These are phyloP conservation scores for Anniella stebbinsi DNA, from an alignment of 2,797 vertebrate species.

Conservation along the genomic window DNA sequence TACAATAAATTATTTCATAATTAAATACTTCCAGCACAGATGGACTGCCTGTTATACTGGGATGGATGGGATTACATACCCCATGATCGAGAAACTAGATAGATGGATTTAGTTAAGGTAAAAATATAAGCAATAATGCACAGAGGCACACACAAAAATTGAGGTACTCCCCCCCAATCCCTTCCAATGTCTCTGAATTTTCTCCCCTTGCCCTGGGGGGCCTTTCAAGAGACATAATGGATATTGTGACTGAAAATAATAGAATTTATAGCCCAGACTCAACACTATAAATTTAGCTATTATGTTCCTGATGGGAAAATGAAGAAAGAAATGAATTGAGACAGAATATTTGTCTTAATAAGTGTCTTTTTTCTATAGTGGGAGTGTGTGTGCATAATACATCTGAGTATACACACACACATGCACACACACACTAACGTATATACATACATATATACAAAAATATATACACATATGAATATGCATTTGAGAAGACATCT, in stretches of 20 bases:
- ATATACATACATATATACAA: not conserved
- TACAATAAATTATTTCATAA: conserved; percentile 33
- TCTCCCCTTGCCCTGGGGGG: conserved; percentile 68
- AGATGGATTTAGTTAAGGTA: not conserved
- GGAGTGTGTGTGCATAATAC: conserved; percentile 60
- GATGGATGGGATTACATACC: conserved; percentile 22
- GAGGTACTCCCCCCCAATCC: not conserved
- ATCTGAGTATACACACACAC: not conserved
- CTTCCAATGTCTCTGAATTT: conserved; percentile 63
- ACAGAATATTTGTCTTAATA: conserved; percentile 80
- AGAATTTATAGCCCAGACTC: conserved; percentile 77
- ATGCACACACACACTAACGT: not conserved
- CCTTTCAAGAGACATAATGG: conserved; percentile 74
- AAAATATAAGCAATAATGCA: conserved; percentile 24
- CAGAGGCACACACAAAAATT: not conserved
- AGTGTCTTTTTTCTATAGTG: conserved; percentile 71
- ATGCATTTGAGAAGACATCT: conserved; percentile 24
- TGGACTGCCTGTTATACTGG: not conserved
- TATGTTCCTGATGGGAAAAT: conserved; percentile 78
- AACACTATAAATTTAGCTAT: conserved; percentile 79
- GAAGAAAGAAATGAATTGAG: conserved; percentile 80
- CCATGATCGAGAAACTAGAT: conserved; percentile 31
- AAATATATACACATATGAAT: not conserved
- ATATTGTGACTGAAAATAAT: conserved; percentile 78
- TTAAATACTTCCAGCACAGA: conserved; percentile 8